Evolutionary conservation across 2,797 vertebrate species (phyloP).

Genomic region (Pantherophis vulpinus): DNA sequence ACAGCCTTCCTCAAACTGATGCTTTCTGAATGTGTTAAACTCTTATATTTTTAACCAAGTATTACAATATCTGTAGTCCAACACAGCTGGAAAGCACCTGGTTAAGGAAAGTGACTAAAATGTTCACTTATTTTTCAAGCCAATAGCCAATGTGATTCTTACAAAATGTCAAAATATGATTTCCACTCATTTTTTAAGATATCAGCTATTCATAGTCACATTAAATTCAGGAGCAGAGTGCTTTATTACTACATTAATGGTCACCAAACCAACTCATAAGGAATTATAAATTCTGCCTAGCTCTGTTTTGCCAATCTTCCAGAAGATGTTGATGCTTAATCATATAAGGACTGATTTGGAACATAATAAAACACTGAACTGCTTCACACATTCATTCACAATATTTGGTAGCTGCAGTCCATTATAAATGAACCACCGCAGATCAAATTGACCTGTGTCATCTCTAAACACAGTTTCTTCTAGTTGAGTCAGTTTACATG

Average conservation of each 20-base stretch:
- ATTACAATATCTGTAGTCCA: not conserved
- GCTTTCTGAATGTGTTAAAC: not conserved
- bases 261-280: not conserved
- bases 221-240: not conserved
- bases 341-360: not conserved
- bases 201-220: not conserved
- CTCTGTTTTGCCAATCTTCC: not conserved
- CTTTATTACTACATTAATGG: not conserved
- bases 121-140: not conserved
- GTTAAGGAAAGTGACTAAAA: not conserved
- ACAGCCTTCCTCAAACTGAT: not conserved
- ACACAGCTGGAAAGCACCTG: not conserved
- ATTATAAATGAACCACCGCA: not conserved
- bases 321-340: not conserved
- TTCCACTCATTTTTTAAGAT: not conserved
- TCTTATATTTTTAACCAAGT: not conserved
- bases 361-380: not conserved
- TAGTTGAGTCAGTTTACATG: not conserved
- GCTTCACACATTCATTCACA: not conserved
- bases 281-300: not conserved
- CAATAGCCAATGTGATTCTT: not conserved
- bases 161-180: slow-evolving; percentile 16
- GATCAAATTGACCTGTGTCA: not conserved
- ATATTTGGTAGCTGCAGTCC: not conserved
- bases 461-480: not conserved